A percentile compares a stretch with the other conserved stretches of the same genome.
phyloP scores from a whole-genome alignment of 2,797 vertebrate species.

The Cryptoprocta ferox region DNA sequence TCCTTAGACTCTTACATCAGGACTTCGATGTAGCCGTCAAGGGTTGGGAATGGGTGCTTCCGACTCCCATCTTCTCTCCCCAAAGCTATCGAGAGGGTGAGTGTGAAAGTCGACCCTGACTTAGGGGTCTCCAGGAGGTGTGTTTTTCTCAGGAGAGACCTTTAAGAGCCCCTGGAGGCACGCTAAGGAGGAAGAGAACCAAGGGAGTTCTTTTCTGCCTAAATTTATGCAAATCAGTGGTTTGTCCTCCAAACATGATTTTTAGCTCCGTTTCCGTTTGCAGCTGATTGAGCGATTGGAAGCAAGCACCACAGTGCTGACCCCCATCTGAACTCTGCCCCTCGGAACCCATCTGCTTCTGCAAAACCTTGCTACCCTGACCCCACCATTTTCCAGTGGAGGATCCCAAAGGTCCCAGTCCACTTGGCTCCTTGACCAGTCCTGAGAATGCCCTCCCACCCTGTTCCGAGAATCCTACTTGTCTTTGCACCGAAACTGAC shows the following conservation, averaged over 20 bases:
- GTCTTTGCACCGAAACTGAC: not conserved
- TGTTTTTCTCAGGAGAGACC: not conserved
- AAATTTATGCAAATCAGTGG: conserved; percentile 26
- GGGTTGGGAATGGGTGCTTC: fast-evolving
- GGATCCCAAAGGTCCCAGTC: not conserved
- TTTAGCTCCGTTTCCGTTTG: conserved; percentile 22
- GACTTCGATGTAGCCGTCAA: too few species aligned
- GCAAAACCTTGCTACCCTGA: not conserved
- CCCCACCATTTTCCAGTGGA: not conserved
- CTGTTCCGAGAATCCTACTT: not conserved
- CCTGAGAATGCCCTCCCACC: not conserved
- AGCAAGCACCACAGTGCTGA: not conserved
- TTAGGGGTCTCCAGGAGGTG: not conserved
- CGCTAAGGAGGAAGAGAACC: not conserved
- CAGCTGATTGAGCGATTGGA: not conserved
- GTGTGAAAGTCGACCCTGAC: not conserved
- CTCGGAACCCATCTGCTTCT: not conserved
- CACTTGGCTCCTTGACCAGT: not conserved
- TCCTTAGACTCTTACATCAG: not conserved
- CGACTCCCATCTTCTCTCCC: not conserved
- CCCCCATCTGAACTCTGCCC: not conserved
- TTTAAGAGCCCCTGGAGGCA: not conserved
- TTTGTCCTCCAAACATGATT: not conserved
- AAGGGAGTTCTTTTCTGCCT: not conserved
- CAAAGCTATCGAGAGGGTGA: not conserved